Evolutionary conservation across 1,140 invertebrate species (phyloP).

Genomic region (Hormaphis cornu): DNA sequence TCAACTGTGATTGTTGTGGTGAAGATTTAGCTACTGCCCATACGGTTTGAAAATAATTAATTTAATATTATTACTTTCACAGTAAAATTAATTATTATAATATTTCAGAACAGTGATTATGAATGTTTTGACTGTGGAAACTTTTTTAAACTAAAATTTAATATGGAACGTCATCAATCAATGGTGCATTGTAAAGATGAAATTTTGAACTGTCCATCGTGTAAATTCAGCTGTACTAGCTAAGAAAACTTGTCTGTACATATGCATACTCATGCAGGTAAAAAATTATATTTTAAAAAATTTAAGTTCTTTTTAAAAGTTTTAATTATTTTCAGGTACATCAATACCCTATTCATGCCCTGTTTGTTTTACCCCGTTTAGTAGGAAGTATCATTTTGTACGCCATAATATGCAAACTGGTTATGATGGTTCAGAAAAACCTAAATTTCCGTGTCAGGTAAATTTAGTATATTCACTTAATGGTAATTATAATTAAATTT

Average conservation of each 20-base stretch:
- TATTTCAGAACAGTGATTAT: conserved; percentile 45
- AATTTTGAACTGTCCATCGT: conserved; percentile 45
- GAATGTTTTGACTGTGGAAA: conserved; percentile 49
- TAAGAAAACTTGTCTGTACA: conserved; percentile 48
- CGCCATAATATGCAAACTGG: conserved; percentile 63
- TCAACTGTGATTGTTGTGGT: conserved; percentile 47
- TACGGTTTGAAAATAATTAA: conserved; percentile 40
- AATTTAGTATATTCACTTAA: conserved; percentile 25
- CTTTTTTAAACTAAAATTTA: conserved; percentile 46
- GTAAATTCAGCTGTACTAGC: conserved; percentile 45
- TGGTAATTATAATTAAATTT: background rate
- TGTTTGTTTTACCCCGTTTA: conserved; percentile 57
- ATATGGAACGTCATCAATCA: conserved; percentile 45
- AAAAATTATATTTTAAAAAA: background rate
- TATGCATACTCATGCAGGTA: conserved; percentile 45
- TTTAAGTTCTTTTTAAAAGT: background rate
- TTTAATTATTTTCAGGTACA: conserved; percentile 37
- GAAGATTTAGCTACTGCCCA: conserved; percentile 47
- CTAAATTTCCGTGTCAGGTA: conserved; percentile 53
- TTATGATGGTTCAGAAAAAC: conserved; percentile 54
- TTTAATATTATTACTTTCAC: background rate
- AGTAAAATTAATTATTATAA: background rate
- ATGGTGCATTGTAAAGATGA: conserved; percentile 45
- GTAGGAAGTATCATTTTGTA: conserved; percentile 63
- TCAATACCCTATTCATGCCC: conserved; percentile 49